Base-by-base conservation (phyloP, 1,140 invertebrate genomes). In the Magallana gigas region DNA sequence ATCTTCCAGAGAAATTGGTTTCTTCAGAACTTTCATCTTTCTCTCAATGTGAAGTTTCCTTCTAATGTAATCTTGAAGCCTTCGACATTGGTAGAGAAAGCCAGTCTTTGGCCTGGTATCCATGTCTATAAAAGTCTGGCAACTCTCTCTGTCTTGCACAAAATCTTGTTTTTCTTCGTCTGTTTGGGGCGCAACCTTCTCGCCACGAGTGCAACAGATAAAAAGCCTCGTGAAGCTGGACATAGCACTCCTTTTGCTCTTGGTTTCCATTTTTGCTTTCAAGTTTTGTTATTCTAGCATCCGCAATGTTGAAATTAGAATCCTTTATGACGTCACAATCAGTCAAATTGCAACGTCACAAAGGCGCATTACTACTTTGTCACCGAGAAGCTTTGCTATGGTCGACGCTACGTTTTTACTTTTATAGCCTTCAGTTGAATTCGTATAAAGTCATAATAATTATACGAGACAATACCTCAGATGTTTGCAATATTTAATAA, bases 91-190 rank as follows among this genome's bases (percentile, higher is more conserved):
- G 18, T 64, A 18, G 16, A 18, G 8, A 18, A 64, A 64, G 16
- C 60, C 60, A n/a, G 16, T 64, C n/a, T n/a, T 64, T 8, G 60
- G 60, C 16, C 60, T 64, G 1, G 16, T 16, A 18, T 64, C 60
- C n/a, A 64, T 64, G 60, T 16, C 60, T 16, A 64, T 64, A n/a
- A 64, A 64, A n/a, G 60, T 64, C 60, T 64, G 16, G 60, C 60
- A 14, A 7, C 16, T 64, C 16, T 64, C 60, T 64, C 60, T 64
- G 14, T 64, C 18, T 18, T 64, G 60, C 16, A 64, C 16, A 18
- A 18, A 64, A 18, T 64, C 60, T 18, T 64, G 16, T 18, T 64
- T 16, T 18, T 16, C 12, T 64, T 16, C 16, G 5, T 16, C 60
- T 64, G 16, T 16, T 16, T 64, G 16, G 60, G 60, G 60, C 36